Evolutionary conservation across 2,797 vertebrate species (phyloP), one percentile per base, ranked within the genome.

Genomic region (Sebastes kiyomatsui): DNA sequence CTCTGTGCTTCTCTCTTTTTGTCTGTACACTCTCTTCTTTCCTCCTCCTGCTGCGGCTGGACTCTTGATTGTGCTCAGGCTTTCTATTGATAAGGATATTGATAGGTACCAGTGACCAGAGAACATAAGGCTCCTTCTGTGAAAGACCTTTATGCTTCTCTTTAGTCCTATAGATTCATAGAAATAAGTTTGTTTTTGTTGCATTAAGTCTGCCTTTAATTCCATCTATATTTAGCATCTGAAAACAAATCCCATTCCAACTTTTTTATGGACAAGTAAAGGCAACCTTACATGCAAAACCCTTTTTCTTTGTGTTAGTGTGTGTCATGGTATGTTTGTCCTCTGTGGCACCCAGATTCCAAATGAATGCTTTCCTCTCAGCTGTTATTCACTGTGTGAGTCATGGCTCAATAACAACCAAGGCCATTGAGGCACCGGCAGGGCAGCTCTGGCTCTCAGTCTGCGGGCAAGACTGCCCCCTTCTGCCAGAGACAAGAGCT

Each of bases 51-150:
- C 96, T 93, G 96, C 96, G 93, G 95, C 97, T 89, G 89, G 94
- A 95, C 95, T 95, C 94, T 94, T 96, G 32, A 96, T 94, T 98
- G 96, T 94, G 67, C 88, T 92, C 97, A 99, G 98, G 94, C 97
- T 99, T 95, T 98, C 96, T 97, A 97, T 99, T 98, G 99, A 99
- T 99, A 97, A 97, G 95, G 98, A 99, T 96, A 97, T 98, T 94
- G 95, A 98, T 99, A 99, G 98, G 99, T 99, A 99, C 96, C 95
- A 94, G 87, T 72, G 92, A 89, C 68, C 93, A 90, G 86, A 93
- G 91, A 88, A 73, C 96, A 96, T 97, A 96, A 96, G 95, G 93
- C 74, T 82, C 88, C 87, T 95, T 95, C 82, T 71, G 22, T 70
- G 75, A 92, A 96, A 93, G 92, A 88, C 42, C 89, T 89, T 94